Evolutionary conservation across 2,888 invertebrate genomes (phyloP).

Genomic region (Oscheius sp.): DNA sequence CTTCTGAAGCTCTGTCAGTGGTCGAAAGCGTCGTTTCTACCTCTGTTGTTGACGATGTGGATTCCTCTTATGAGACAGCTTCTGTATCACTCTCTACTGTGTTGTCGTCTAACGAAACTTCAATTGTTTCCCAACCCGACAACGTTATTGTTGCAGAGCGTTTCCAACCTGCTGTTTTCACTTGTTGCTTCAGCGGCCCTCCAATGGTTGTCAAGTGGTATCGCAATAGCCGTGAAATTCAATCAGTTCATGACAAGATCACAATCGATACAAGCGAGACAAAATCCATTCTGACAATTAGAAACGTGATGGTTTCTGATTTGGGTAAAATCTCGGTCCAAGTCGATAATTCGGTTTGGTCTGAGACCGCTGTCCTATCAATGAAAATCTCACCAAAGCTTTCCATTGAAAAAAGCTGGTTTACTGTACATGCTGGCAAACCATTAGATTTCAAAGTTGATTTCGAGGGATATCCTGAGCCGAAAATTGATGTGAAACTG

Average conservation of each 20-base stretch:
- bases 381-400: constrained; percentile 42
- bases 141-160: neutral
- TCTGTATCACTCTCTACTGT: neutral
- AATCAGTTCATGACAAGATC: constrained; percentile 26
- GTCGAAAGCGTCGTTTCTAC: neutral
- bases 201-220: constrained; percentile 19
- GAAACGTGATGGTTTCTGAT: constrained; percentile 60
- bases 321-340: constrained; percentile 53
- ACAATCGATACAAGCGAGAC: constrained; percentile 6
- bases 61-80: constrained; percentile 13
- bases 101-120: neutral
- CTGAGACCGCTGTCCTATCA: constrained; percentile 33
- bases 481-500: constrained; percentile 70
- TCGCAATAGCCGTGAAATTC: constrained; percentile 20
- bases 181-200: neutral
- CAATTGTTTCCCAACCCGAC: neutral
- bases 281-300: constrained; percentile 42
- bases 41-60: neutral
- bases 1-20: neutral
- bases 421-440: constrained; percentile 45
- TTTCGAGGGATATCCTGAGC: constrained; percentile 53
- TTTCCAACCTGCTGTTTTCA: neutral
- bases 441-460: constrained; percentile 51
- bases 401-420: constrained; percentile 21
- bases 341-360: constrained; percentile 37